phyloP scores from a whole-genome alignment of 2,797 vertebrate species.

The Enteromius unitaeniatus region DNA sequence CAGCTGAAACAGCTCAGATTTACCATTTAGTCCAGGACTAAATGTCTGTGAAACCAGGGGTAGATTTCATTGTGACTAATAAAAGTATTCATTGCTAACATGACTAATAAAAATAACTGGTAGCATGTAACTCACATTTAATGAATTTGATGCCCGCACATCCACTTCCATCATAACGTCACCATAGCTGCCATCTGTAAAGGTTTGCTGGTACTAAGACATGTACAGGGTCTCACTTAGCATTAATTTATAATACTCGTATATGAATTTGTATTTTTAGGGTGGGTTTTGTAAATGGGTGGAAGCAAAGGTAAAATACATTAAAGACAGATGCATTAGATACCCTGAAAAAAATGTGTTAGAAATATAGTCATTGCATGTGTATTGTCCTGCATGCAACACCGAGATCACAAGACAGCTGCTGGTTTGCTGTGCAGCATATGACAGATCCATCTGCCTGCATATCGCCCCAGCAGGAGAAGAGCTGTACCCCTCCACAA shows the following conservation, averaged over 20 bases:
- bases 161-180: conserved; percentile 70
- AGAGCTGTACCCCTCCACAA: conserved; percentile 29
- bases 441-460: conserved; percentile 48
- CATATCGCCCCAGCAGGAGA: conserved; percentile 45
- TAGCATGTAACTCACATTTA: conserved; percentile 62
- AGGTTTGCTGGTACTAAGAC: conserved; percentile 76
- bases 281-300: background rate
- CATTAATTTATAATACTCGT: background rate
- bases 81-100: too few species aligned
- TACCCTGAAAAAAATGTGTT: background rate
- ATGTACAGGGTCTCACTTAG: background rate
- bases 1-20: too few species aligned
- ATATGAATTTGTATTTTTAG: too few species aligned
- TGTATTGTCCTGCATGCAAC: background rate
- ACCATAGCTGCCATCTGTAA: conserved; percentile 74
- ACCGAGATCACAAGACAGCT: conserved; percentile 25
- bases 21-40: too few species aligned
- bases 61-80: background rate
- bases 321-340: background rate
- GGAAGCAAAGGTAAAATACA: background rate
- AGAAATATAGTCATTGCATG: background rate
- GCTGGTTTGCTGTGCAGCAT: background rate
- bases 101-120: background rate
- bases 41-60: too few species aligned
- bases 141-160: conserved; percentile 47